Base-by-base conservation (phyloP, 2,113 vertebrate species). In the Petaurus breviceps region DNA sequence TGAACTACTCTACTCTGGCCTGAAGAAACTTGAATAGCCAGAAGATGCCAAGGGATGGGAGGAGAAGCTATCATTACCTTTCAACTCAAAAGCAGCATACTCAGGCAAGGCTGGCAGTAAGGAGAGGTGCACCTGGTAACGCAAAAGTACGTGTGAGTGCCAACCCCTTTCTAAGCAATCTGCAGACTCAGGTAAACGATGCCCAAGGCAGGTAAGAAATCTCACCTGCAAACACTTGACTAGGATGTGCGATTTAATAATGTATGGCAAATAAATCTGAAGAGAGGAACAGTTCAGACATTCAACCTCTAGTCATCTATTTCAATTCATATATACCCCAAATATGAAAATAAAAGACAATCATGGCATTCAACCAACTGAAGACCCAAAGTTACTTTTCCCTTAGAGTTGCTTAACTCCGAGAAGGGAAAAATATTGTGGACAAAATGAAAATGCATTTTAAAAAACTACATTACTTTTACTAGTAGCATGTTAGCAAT, bases 281-380 rank as follows among this genome's bases (percentile, higher is more conserved):
- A 98, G 90, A 57, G 68, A 0, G 0, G 68, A 90, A 92, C 90
- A 97, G 47, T 91, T 97, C 51, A 97, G 91, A 97, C 46, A 92
- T 94, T n/a, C 96, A 93, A 95, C 68, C 51, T 95, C 61, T 93
- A 50, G 14, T 54, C 53, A 96, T 90, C 11, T 84, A 23, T 84
- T n/a, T n/a, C 3, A 97, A 89, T 95, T 96, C n/a, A 16, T 95
- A 89, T 90, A 11, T 92, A 22, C 43, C 43, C 37, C 5, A 97
- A 97, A 96, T 0, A 95, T 95, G 95, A 68, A 8, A 97, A 26
- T 95, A 97, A 97, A 49, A 96, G 97, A 95, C 37, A 61, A 90
- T 51, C 26, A 96, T 24, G 68, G 25, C 61, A 43, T 97, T 94
- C 93, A 97, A 93, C 92, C 90, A 95, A 90, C 94, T 97, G 92